phyloP scores from a whole-genome alignment of 2,888 invertebrate species.

The Leptodirus hochenwartii region DNA sequence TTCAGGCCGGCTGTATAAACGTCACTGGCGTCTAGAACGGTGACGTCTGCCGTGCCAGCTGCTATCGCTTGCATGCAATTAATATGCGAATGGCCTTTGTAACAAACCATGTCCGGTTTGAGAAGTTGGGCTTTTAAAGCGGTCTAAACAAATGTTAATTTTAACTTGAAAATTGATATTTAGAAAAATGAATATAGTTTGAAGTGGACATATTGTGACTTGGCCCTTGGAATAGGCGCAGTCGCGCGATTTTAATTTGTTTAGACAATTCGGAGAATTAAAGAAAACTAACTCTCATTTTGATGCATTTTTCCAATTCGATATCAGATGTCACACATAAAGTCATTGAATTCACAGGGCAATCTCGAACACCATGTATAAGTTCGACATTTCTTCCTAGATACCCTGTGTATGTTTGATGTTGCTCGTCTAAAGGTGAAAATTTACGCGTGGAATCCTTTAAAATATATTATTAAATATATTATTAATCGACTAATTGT shows the following conservation, averaged over 20 bases:
- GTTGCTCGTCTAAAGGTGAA: constrained; percentile 43
- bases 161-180: constrained; percentile 3
- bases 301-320: constrained; percentile 79
- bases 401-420: constrained; percentile 60
- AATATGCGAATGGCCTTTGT: constrained; percentile 66
- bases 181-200: neutral
- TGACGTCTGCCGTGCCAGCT: constrained; percentile 59
- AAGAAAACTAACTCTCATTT: constrained; percentile 55
- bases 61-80: constrained; percentile 64
- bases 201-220: neutral
- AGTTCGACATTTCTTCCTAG: constrained; percentile 47
- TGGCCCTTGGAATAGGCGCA: neutral
- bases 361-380: constrained; percentile 58
- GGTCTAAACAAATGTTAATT: constrained; percentile 32
- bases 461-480: constrained; percentile 8
- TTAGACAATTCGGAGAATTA: neutral
- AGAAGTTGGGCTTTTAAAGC: constrained; percentile 73
- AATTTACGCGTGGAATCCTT: constrained; percentile 60
- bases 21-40: constrained; percentile 87
- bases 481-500: too few relatives aligned
- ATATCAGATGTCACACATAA: constrained; percentile 82
- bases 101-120: constrained; percentile 65
- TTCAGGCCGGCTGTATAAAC: constrained; percentile 67
- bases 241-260: too few relatives aligned
- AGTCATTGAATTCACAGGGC: constrained; percentile 69